These are phyloP conservation scores for Drosophila neoperkinsi DNA, from an alignment of 2,888 invertebrate species.

Conservation along the genomic window DNA sequence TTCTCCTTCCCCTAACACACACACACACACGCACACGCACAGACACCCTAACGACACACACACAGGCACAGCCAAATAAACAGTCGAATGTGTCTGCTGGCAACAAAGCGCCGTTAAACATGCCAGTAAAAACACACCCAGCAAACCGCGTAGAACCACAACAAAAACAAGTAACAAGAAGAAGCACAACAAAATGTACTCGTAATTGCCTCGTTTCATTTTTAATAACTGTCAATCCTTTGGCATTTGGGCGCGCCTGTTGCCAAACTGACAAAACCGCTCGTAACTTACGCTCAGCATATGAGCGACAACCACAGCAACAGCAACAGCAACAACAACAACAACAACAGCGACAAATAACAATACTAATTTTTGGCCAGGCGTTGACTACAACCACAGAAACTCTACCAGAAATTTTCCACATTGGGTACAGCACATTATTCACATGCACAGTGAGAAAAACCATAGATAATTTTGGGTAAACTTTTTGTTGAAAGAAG, in stretches of 20 bases:
- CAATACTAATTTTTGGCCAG: slow-evolving; percentile 28
- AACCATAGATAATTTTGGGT: not conserved
- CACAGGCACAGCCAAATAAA: slow-evolving; percentile 37
- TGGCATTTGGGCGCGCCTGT: slow-evolving; percentile 71
- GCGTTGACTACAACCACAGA: slow-evolving; percentile 19
- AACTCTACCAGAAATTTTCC: slow-evolving; percentile 28
- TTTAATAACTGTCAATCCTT: slow-evolving; percentile 81
- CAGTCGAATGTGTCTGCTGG: slow-evolving; percentile 48
- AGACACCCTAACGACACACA: slow-evolving; percentile 8
- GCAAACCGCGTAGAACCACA: slow-evolving; percentile 36
- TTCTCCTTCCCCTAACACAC: slow-evolving; percentile 11
- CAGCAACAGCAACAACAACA: slow-evolving; percentile 19
- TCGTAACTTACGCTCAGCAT: slow-evolving; percentile 63
- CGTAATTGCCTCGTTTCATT: slow-evolving; percentile 78
- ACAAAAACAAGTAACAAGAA: slow-evolving; percentile 8
- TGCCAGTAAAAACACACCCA: slow-evolving; percentile 72
- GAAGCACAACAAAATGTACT: slow-evolving; percentile 54
- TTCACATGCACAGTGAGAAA: not conserved
- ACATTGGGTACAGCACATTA: slow-evolving; percentile 23
- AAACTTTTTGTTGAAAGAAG: not conserved
- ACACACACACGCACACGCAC: slow-evolving; percentile 14
- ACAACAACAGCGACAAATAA: slow-evolving; percentile 21
- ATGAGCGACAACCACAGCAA: slow-evolving; percentile 48
- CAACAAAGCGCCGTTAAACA: slow-evolving; percentile 70
- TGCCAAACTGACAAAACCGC: slow-evolving; percentile 66